These are phyloP conservation scores for Coenonympha arcania DNA, from an alignment of 2,888 invertebrate genomes.

Conservation along the genomic window DNA sequence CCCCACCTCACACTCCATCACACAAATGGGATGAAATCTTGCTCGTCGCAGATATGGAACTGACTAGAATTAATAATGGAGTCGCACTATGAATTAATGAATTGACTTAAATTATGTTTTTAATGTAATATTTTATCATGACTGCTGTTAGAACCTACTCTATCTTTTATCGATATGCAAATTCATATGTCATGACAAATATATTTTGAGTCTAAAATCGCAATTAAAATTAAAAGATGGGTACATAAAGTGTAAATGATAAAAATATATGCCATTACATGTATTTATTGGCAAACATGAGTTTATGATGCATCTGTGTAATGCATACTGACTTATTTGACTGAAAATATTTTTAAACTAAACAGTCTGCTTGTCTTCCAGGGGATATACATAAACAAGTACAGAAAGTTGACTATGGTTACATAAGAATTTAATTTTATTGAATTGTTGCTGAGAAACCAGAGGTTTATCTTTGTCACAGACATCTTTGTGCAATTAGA, in stretches of 20 bases:
- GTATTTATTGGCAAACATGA: slow-evolving; percentile 21
- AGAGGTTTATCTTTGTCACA: slow-evolving; percentile 47
- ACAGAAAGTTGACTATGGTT: slow-evolving; percentile 4
- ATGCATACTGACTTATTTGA: slow-evolving; percentile 24
- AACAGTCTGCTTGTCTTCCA: slow-evolving; percentile 57
- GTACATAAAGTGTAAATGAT: neutral
- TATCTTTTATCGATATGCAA: neutral
- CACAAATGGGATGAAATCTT: slow-evolving; percentile 75
- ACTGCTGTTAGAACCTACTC: neutral
- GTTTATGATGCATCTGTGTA: slow-evolving; percentile 23
- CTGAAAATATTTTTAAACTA: slow-evolving; percentile 41
- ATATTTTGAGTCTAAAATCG: neutral
- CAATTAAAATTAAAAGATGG: neutral
- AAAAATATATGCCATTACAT: slow-evolving; percentile 16
- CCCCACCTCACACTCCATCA: slow-evolving; percentile 64
- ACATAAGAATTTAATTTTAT: slow-evolving; percentile 48
- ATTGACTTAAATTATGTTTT: slow-evolving; percentile 20
- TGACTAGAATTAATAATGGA: slow-evolving; percentile 71
- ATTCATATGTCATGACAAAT: neutral
- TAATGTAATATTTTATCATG: neutral
- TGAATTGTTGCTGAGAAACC: slow-evolving; percentile 52
- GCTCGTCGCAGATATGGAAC: slow-evolving; percentile 74
- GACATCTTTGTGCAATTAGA: slow-evolving; percentile 41
- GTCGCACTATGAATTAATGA: slow-evolving; percentile 50
- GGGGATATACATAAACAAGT: slow-evolving; percentile 35